Percentiles rank a stretch among this genome's conserved stretches.
These are phyloP conservation scores for Murina feae DNA, from an alignment of 2,113 vertebrate species.

Conservation along the genomic window DNA sequence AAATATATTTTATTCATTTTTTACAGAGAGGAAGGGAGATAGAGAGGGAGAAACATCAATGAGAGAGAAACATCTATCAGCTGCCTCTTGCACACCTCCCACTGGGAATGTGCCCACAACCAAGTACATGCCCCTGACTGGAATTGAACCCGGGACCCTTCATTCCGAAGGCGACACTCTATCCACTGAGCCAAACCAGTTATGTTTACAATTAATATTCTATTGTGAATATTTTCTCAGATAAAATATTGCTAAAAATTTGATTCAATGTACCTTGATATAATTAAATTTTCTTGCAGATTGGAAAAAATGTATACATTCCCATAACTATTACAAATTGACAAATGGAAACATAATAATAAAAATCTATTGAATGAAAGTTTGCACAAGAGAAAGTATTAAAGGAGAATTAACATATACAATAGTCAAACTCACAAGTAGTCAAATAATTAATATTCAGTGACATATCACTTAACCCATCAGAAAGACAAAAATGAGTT, in stretches of 20 bases:
- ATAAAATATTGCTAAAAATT: neutral
- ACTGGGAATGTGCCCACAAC: no score
- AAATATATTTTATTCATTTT: no score
- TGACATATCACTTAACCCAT: neutral
- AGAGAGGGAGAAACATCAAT: no score
- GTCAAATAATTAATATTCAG: neutral
- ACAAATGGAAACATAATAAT: neutral
- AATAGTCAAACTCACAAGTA: neutral
- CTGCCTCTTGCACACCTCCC: no score
- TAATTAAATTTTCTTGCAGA: neutral
- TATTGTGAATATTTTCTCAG: constrained; percentile 12
- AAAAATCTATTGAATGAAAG: neutral
- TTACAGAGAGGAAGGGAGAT: no score
- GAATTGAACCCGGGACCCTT: no score
- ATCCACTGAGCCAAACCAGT: no score
- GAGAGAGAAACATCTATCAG: no score
- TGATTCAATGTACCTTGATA: neutral
- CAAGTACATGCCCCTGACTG: no score
- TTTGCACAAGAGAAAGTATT: neutral
- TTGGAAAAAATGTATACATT: neutral
- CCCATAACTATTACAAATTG: neutral
- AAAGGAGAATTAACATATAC: neutral
- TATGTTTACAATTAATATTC: neutral
- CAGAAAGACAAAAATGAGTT: neutral
- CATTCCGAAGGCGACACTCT: no score